These are phyloP conservation scores for Siniperca knerii DNA, from an alignment of 2,113 vertebrate species.

Conservation along the genomic window DNA sequence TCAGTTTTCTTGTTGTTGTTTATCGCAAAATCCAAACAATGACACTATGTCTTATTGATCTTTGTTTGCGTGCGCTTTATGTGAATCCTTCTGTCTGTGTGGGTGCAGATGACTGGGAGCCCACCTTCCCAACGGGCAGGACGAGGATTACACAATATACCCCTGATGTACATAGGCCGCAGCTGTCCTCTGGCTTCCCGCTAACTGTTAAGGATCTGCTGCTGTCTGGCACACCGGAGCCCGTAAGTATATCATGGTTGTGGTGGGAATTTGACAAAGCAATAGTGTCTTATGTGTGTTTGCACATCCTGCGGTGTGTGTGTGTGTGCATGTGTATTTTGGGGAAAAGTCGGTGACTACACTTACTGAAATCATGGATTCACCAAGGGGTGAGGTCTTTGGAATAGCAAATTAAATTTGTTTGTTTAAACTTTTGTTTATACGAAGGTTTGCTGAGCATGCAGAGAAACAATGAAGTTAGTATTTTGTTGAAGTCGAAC, in stretches of 20 bases:
- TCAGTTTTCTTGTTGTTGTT: background rate
- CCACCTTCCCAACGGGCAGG: slow-evolving; percentile 68
- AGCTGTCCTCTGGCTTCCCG: slow-evolving; percentile 60
- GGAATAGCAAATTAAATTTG: slow-evolving; percentile 34
- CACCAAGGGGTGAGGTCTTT: slow-evolving; percentile 14
- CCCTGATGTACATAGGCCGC: slow-evolving; percentile 46
- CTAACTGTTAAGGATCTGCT: slow-evolving; percentile 94
- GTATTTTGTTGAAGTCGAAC: background rate
- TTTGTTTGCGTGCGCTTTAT: slow-evolving; percentile 17
- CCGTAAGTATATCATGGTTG: slow-evolving; percentile 79
- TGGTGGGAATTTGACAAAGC: background rate
- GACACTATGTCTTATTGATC: background rate
- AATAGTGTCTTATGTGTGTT: background rate
- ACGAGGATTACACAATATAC: slow-evolving; percentile 46
- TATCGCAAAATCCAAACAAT: background rate
- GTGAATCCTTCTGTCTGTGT: slow-evolving; percentile 25
- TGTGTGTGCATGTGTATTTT: slow-evolving; percentile 8
- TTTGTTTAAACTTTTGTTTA: slow-evolving; percentile 26
- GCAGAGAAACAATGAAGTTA: slow-evolving; percentile 11
- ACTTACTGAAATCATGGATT: slow-evolving; percentile 16
- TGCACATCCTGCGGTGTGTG: slow-evolving; percentile 11
- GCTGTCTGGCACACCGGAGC: slow-evolving; percentile 87
- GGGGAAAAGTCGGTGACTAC: background rate
- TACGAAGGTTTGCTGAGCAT: background rate
- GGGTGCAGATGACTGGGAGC: slow-evolving; percentile 87